Conservation (phyloP, 2,888 invertebrate species). For the Metallyticus violacea region DNA sequence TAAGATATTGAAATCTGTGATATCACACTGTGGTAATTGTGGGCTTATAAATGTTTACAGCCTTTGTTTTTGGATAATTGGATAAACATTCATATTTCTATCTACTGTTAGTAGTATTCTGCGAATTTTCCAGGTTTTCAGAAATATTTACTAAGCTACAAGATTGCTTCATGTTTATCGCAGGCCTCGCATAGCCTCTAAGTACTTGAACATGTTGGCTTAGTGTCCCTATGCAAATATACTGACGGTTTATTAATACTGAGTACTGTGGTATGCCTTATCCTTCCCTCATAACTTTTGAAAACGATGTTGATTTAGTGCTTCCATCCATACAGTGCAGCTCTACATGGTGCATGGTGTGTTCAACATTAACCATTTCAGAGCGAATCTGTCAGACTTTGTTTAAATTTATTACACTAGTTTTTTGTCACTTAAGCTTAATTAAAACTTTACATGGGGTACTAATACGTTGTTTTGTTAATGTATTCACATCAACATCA, state of each 20-base stretch:
- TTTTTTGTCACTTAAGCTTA: background rate
- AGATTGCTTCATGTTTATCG: background rate
- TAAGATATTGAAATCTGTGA: too few relatives aligned
- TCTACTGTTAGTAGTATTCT: too few relatives aligned
- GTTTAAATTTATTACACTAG: background rate
- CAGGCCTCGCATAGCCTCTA: background rate
- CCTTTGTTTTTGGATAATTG: too few relatives aligned
- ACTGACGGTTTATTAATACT: background rate
- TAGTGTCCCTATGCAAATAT: background rate
- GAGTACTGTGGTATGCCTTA: background rate
- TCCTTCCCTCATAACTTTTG: background rate
- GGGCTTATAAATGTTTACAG: too few relatives aligned
- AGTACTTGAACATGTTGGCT: background rate
- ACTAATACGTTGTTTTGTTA: too few relatives aligned
- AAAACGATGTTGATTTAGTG: background rate
- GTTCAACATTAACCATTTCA: background rate
- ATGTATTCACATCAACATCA: background rate
- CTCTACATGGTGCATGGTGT: background rate
- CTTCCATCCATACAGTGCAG: background rate
- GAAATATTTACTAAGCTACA: too few relatives aligned
- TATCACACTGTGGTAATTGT: too few relatives aligned
- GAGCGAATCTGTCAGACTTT: background rate
- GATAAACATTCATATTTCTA: too few relatives aligned
- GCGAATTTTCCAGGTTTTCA: too few relatives aligned
- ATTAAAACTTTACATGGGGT: background rate